Base-by-base conservation (phyloP, 1,140 invertebrate genomes). In the Saccostrea cuccullata region DNA sequence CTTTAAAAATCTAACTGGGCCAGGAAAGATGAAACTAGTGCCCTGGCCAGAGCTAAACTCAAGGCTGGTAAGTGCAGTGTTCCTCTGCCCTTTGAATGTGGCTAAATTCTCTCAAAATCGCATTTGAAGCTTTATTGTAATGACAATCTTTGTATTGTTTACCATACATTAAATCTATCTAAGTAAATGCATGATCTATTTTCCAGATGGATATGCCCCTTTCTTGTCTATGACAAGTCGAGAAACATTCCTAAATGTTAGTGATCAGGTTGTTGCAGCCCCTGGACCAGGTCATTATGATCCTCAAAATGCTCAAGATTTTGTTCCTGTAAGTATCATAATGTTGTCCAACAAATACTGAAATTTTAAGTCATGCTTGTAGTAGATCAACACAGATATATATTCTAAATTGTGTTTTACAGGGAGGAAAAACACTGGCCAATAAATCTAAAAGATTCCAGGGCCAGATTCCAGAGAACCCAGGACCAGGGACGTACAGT, bases 201-300 rank as follows among this genome's bases (percentile, higher is more conserved):
- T 89, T 91, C 1, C 90, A 94, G 94, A 95, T 94, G 94, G 94
- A n/a, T 95, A 95, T 94, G 95, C 95, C n/a, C 95, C 95, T 36
- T 95, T 95, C 90, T 86, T 94, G 84, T 95, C 95, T 13, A 94
- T 95, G 94, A 93, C 94, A 17, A 93, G 94, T 87, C 82, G 94
- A 73, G 94, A 95, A 60, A 94, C 94, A 26, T 94, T 94, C 85
- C 89, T 94, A 11, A 93, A 93, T 84, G 89, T 94, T 20, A 93
- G 88, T 91, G 94, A 95, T 87, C 93, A 92, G 64, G 92, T 93
- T 23, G 92, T 95, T 30, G 94, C 94, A 47, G 94, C 94, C 20
- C 95, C 95, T 26, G 95, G 95, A 23, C 95, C 95, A 60, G 95
- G 95, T 26, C 94, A 95, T 88, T 95, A 95, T 93, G 94, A 95